Conservation (phyloP, 2,888 invertebrate species). For the Drosophila sordidapex region DNA sequence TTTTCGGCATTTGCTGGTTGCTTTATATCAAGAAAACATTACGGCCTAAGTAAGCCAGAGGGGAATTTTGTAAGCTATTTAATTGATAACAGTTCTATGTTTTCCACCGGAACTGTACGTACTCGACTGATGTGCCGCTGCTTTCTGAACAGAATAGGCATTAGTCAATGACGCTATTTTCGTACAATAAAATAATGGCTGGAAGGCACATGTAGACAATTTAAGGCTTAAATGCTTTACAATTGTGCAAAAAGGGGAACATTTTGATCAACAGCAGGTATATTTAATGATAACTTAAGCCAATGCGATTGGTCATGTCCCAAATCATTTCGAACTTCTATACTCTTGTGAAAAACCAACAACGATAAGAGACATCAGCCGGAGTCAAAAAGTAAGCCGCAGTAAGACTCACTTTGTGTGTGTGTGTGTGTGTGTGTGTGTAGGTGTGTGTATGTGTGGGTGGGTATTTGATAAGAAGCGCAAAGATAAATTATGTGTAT, state of each 20-base stretch:
- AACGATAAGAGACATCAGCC: constrained; percentile 49
- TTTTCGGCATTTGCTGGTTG: background rate
- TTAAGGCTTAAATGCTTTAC: constrained; percentile 16
- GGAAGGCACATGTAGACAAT: constrained; percentile 24
- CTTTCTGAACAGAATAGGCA: background rate
- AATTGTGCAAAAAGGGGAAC: constrained; percentile 18
- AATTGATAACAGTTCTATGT: background rate
- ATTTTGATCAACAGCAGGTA: constrained; percentile 22
- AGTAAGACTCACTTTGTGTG: constrained; percentile 18
- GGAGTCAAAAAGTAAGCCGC: constrained; percentile 44
- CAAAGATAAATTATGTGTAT: constrained; percentile 27
- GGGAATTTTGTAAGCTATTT: background rate
- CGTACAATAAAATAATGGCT: background rate
- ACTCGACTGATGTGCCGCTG: background rate
- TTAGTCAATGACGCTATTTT: constrained; percentile 31
- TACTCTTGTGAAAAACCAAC: constrained; percentile 15
- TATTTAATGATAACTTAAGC: constrained; percentile 33
- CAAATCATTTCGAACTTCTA: constrained; percentile 2
- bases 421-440: constrained; percentile 2
- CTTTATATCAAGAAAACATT: background rate
- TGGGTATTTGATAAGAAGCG: constrained; percentile 33
- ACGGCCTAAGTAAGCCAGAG: background rate
- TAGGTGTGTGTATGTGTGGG: background rate
- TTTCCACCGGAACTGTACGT: background rate
- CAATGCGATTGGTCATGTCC: constrained; percentile 38